These are phyloP conservation scores for Patella ulyssiponensis DNA, from an alignment of 2,888 invertebrate species.

Conservation along the genomic window DNA sequence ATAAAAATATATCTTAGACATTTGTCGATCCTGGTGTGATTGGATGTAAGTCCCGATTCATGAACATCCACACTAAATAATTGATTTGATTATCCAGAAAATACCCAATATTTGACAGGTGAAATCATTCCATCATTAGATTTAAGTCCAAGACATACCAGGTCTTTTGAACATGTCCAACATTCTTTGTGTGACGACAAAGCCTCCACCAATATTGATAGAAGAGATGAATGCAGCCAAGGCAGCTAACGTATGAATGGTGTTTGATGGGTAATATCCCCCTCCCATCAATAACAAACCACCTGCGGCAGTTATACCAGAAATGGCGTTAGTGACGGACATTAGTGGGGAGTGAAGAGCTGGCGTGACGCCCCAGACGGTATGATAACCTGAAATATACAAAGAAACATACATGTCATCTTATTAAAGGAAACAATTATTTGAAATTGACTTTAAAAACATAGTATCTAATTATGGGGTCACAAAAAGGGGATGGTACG, in stretches of 20 bases:
- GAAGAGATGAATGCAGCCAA: conserved; percentile 89
- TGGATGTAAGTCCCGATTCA: no score
- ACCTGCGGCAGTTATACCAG: conserved; percentile 92
- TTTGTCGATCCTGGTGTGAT: no score
- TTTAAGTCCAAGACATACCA: conserved; percentile 51
- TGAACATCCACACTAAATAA: no score
- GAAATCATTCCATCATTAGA: no score
- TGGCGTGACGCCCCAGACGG: conserved; percentile 93
- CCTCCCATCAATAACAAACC: conserved; percentile 90
- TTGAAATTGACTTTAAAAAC: no score
- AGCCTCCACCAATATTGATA: conserved; percentile 92
- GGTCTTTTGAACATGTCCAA: conserved; percentile 88
- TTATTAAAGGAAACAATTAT: no score
- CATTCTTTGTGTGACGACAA: conserved; percentile 91
- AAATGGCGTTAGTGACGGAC: conserved; percentile 94
- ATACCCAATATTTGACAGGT: no score
- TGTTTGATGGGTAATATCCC: conserved; percentile 81
- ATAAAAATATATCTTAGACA: no score
- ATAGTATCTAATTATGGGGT: no score
- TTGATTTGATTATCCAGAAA: not conserved
- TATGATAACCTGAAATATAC: conserved; percentile 80
- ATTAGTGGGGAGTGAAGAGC: conserved; percentile 92
- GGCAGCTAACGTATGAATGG: conserved; percentile 83
- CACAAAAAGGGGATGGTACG: no score
- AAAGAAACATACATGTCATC: not conserved